A percentile compares a stretch with the other conserved stretches of the same genome.
Evolutionary conservation across 2,888 invertebrate species (phyloP).

Genomic region (Aspidiotus rigidus): DNA sequence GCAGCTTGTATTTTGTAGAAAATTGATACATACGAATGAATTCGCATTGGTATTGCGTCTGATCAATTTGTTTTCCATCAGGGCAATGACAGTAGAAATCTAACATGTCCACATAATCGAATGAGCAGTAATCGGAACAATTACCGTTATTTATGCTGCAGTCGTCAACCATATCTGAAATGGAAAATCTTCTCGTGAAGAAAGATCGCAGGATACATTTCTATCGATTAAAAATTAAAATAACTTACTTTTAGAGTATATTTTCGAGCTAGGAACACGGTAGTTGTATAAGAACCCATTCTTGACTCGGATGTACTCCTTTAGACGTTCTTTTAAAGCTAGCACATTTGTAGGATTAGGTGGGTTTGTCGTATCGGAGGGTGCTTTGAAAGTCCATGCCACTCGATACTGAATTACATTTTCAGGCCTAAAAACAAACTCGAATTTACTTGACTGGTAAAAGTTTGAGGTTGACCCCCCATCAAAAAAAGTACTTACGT

Average conservation of each 20-base stretch:
- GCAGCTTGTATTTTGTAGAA: not conserved
- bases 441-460: not conserved
- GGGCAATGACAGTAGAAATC: slow-evolving; percentile 60
- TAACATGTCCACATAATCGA: slow-evolving; percentile 51
- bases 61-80: slow-evolving; percentile 48
- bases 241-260: slow-evolving; percentile 45
- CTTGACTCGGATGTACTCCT: slow-evolving; percentile 47
- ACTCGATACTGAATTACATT: slow-evolving; percentile 58
- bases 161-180: slow-evolving; percentile 50
- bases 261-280: slow-evolving; percentile 47
- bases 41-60: slow-evolving; percentile 46
- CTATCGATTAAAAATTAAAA: not conserved
- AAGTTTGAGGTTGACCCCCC: not conserved
- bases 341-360: slow-evolving; percentile 48
- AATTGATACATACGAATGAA: slow-evolving; percentile 37
- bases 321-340: slow-evolving; percentile 47
- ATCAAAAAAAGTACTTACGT: slow-evolving; percentile 46
- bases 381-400: slow-evolving; percentile 53
- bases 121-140: slow-evolving; percentile 59
- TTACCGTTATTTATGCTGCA: slow-evolving; percentile 57
- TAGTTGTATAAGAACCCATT: slow-evolving; percentile 47
- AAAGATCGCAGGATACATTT: not conserved
- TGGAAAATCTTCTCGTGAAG: not conserved
- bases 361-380: slow-evolving; percentile 43
- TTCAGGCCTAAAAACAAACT: slow-evolving; percentile 44